phyloP scores from a whole-genome alignment of 2,888 invertebrate genomes.

The Lochmaea crataegi region DNA sequence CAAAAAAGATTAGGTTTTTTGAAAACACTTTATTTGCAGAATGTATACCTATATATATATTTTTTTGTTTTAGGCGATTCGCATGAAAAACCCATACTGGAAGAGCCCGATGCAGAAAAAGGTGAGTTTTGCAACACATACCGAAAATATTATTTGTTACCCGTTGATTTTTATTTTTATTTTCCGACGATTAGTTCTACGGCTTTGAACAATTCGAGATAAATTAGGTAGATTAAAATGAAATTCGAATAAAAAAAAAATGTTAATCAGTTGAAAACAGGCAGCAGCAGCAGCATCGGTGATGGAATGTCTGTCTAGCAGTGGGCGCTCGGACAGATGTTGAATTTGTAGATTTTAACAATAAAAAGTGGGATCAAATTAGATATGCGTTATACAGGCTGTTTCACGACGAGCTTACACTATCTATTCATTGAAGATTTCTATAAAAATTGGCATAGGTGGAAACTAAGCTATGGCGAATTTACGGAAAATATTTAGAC shows the following conservation, averaged over 20 bases:
- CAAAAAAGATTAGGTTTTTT: too few relatives aligned
- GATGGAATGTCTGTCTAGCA: slow-evolving; percentile 55
- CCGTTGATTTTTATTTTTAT: slow-evolving; percentile 42
- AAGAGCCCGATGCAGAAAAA: slow-evolving; percentile 60
- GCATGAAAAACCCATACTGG: slow-evolving; percentile 60
- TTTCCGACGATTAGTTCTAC: slow-evolving; percentile 49
- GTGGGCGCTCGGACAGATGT: slow-evolving; percentile 1
- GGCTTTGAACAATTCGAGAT: slow-evolving; percentile 51
- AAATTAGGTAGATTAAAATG: slow-evolving; percentile 56
- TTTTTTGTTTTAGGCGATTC: slow-evolving; percentile 60
- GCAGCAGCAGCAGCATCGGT: slow-evolving; percentile 45
- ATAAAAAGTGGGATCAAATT: background rate
- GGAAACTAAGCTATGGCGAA: too few relatives aligned
- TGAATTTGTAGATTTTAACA: background rate
- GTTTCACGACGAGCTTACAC: too few relatives aligned
- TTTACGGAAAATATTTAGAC: too few relatives aligned
- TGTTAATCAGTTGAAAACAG: slow-evolving; percentile 58
- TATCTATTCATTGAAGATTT: too few relatives aligned
- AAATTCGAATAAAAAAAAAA: slow-evolving; percentile 57
- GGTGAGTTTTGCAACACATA: slow-evolving; percentile 52
- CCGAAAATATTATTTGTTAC: slow-evolving; percentile 25
- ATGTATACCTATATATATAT: too few relatives aligned
- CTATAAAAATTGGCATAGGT: too few relatives aligned
- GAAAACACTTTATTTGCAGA: too few relatives aligned
- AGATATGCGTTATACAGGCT: background rate